These are phyloP conservation scores for Limulus polyphemus DNA, from an alignment of 2,888 invertebrate genomes.

Conservation along the genomic window DNA sequence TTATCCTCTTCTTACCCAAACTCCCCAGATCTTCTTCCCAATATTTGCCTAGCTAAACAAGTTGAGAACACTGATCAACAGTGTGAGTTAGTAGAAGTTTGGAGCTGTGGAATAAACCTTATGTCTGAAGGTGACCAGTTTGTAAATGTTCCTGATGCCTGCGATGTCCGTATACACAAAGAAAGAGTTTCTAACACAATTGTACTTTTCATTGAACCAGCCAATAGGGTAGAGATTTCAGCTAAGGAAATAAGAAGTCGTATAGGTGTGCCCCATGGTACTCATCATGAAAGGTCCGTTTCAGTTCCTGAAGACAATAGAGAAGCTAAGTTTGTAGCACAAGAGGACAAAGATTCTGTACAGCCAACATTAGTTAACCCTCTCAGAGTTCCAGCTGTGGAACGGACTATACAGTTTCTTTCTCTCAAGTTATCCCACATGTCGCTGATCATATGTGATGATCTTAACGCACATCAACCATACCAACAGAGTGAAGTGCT, in stretches of 20 bases:
- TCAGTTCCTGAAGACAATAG: too few species aligned
- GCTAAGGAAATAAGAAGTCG: slow-evolving; percentile 66
- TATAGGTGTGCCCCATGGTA: slow-evolving; percentile 33
- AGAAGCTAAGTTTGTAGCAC: too few species aligned
- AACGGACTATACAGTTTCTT: too few species aligned
- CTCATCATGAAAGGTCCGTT: too few species aligned
- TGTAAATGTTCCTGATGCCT: slow-evolving; percentile 36
- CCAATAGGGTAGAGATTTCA: slow-evolving; percentile 58
- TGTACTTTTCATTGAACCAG: slow-evolving; percentile 39
- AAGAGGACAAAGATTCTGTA: too few species aligned
- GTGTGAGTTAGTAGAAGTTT: slow-evolving; percentile 15
- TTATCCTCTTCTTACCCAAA: slow-evolving; percentile 52
- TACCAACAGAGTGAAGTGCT: background rate
- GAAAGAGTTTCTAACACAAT: slow-evolving; percentile 36
- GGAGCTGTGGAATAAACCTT: slow-evolving; percentile 35
- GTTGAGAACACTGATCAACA: slow-evolving; percentile 2
- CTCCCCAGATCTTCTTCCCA: slow-evolving; percentile 29
- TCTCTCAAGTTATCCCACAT: too few species aligned
- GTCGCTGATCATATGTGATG: background rate
- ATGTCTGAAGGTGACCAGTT: slow-evolving; percentile 34
- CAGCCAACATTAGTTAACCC: too few species aligned
- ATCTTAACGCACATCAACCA: background rate
- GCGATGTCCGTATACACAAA: slow-evolving; percentile 39
- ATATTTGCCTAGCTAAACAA: slow-evolving; percentile 11
- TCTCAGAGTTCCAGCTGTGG: too few species aligned